Conservation (phyloP, 64 coral and sea anemone species). For the Stichodactyla mertensii region DNA sequence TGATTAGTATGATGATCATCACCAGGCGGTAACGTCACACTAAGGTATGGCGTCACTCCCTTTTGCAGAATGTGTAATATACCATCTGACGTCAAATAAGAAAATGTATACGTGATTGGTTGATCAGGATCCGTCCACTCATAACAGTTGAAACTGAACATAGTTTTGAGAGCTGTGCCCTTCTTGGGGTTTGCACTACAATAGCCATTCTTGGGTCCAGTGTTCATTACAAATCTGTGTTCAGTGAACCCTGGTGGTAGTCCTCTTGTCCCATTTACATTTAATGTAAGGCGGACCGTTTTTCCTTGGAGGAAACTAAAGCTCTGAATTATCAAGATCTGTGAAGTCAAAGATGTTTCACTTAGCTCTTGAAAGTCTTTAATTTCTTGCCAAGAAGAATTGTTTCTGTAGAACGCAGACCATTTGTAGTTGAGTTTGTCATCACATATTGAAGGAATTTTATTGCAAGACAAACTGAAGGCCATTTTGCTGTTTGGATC, state of each 20-base stretch:
- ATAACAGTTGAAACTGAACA: conserved; percentile 17
- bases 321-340: neutral
- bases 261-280: neutral
- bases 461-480: neutral
- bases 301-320: neutral
- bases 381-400: conserved; percentile 4
- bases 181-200: neutral
- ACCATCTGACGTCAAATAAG: conserved; percentile 20
- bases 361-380: neutral
- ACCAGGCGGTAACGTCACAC: conserved; percentile 19
- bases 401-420: neutral
- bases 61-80: neutral
- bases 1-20: neutral
- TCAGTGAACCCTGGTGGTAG: neutral
- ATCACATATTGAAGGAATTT: neutral
- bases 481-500: conserved; percentile 3
- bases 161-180: conserved; percentile 17
- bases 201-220: neutral
- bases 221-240: neutral
- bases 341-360: neutral
- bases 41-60: neutral
- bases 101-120: conserved; percentile 22
- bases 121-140: conserved; percentile 24
- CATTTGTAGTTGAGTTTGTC: neutral
- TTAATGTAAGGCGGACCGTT: neutral